Percentiles rank a stretch among this genome's conserved stretches.
phyloP scores from a whole-genome alignment of 1,140 invertebrate species.

The Drosophila sturtevanti region DNA sequence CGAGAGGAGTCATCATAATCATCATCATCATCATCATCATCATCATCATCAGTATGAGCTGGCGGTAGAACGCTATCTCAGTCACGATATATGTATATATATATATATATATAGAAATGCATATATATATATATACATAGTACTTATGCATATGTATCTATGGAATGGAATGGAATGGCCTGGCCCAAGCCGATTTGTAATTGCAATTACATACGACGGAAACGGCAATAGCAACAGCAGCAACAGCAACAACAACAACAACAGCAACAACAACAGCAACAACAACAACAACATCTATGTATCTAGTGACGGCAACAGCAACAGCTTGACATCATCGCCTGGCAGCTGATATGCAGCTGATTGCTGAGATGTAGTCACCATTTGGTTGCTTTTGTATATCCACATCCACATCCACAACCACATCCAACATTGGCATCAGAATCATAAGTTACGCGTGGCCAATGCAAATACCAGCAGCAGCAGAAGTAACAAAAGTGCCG shows the following conservation, averaged over 20 bases:
- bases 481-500: conserved; percentile 50
- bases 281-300: too few species aligned
- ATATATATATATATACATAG: background rate
- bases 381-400: background rate
- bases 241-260: conserved; percentile 4
- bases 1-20: conserved; percentile 6
- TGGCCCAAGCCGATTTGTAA: conserved; percentile 56
- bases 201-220: conserved; percentile 61
- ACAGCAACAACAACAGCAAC: background rate
- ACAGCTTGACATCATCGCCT: conserved; percentile 71
- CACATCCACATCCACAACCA: conserved; percentile 26
- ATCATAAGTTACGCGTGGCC: conserved; percentile 46
- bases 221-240: background rate
- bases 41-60: conserved; percentile 4
- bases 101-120: background rate
- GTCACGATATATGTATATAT: background rate
- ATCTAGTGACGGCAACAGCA: background rate
- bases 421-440: conserved; percentile 26
- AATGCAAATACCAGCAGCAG: conserved; percentile 41
- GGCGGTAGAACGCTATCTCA: background rate
- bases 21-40: background rate
- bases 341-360: conserved; percentile 47
- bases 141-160: conserved; percentile 9
- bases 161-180: background rate
- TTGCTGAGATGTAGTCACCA: conserved; percentile 15